Conservation (phyloP, 2,888 invertebrate genomes). For the Tubulanus polymorphus region DNA sequence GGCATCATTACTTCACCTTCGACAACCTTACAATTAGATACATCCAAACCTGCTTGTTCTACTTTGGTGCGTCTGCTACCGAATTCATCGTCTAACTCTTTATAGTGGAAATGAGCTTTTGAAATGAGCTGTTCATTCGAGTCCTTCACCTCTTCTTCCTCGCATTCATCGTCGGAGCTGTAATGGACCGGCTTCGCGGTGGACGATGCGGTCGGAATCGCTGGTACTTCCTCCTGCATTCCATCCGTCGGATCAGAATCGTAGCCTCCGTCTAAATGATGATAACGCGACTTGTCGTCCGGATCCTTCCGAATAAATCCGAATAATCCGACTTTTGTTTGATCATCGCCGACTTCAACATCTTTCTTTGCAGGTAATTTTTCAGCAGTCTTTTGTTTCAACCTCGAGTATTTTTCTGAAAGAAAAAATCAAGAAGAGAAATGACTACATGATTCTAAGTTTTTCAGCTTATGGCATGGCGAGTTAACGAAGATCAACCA, state of each 20-base stretch:
- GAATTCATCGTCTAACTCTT: slow-evolving; percentile 49
- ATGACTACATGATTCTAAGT: too few species aligned
- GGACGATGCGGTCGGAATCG: not conserved
- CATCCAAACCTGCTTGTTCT: too few species aligned
- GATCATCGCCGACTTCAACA: too few species aligned
- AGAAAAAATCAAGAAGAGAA: too few species aligned
- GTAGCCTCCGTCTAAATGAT: not conserved
- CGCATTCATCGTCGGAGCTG: not conserved
- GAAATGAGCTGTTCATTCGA: not conserved
- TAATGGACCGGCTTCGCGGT: not conserved
- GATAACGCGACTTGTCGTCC: slow-evolving; percentile 9
- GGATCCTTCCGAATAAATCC: slow-evolving; percentile 5
- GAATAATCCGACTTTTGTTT: too few species aligned
- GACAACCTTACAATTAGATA: too few species aligned
- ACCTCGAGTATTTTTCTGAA: too few species aligned
- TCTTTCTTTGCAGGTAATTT: too few species aligned
- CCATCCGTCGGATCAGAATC: slow-evolving; percentile 9
- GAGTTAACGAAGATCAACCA: too few species aligned
- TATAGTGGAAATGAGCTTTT: slow-evolving; percentile 31
- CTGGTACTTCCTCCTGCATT: not conserved
- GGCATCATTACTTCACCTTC: not conserved
- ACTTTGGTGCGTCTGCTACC: slow-evolving; percentile 29
- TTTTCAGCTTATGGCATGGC: too few species aligned
- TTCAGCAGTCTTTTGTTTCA: too few species aligned
- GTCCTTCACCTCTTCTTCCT: not conserved